Evolutionary conservation across 2,888 invertebrate species (phyloP).

Genomic region (Stenoptilia bipunctidactyla): DNA sequence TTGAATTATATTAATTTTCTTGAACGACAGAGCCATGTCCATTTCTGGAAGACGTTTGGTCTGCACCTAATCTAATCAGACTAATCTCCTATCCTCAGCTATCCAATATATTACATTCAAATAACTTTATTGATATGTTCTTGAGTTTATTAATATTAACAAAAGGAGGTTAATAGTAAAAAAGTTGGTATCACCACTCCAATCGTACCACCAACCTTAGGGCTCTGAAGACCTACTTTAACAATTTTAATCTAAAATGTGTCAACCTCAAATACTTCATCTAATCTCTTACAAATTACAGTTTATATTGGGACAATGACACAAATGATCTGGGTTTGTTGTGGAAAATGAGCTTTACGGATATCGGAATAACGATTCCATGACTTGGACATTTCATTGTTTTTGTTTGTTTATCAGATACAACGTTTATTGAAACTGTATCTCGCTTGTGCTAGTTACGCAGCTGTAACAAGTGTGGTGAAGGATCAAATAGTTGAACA

Average conservation of each 20-base stretch:
- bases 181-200: too few relatives aligned
- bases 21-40: too few relatives aligned
- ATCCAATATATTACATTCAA: too few relatives aligned
- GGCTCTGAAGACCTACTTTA: conserved; percentile 5
- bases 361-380: background rate
- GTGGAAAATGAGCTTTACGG: conserved; percentile 59
- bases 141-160: too few relatives aligned
- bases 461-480: background rate
- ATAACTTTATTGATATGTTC: too few relatives aligned
- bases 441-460: background rate
- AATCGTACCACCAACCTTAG: too few relatives aligned
- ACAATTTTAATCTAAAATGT: conserved; percentile 19
- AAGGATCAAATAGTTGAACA: background rate
- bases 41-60: too few relatives aligned
- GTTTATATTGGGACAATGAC: conserved; percentile 58
- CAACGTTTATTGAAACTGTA: background rate
- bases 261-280: conserved; percentile 42
- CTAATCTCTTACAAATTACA: conserved; percentile 59
- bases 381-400: background rate
- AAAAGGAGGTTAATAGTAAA: too few relatives aligned
- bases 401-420: background rate
- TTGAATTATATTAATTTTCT: too few relatives aligned
- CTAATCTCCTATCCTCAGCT: too few relatives aligned
- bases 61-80: too few relatives aligned
- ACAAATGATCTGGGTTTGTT: conserved; percentile 57